Base-by-base conservation (phyloP, 2,797 vertebrate species). In the Holocentrus rufus region DNA sequence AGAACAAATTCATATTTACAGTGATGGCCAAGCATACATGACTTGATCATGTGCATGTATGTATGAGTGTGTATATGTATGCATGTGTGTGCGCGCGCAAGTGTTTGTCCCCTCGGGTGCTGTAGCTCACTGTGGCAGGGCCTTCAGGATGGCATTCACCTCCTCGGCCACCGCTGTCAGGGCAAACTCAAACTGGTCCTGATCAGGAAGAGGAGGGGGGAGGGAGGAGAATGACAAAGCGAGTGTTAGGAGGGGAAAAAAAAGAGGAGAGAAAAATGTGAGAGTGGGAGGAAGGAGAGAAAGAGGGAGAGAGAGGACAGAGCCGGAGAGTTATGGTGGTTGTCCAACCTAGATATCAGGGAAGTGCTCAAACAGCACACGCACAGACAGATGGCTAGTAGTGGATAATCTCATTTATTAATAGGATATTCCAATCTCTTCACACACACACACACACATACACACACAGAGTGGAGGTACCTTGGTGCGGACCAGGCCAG, bases 121-220 rank as follows among this genome's bases (percentile, higher is more conserved):
- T 42, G 69, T 62, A 6, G 76, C 77, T 98, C 93, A 98, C 92
- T 98, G 97, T 0, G 98, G 97, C 86, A 99, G 92, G 0, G 96
- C 97, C 91, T 98, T 99, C 88, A 99, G 93, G 86, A 99, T 99
- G 91, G 97, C 97, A 0, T 99, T 99, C 84, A 99, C 98, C 83
- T 99, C 98, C 87, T 99, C 98, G 0, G 98, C 98, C 82, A 99
- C 97, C 0, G 96, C 97, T 0, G 98, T 99, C 90, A 99, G 91
- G 0, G 97, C 97, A 13, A 98, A 99, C 91, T 99, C 97, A 92
- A 99, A 99, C 94, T 99, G 98, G 90, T 98, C 98, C 98, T 99
- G 80, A 20, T 50, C 36, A 44, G 63, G 30, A 1, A 2, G 11
- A 71, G 20, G 5, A n/a, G 44, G 53, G 49, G 10, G 11, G 5